Evolutionary conservation across 2,113 vertebrate genomes (phyloP), one percentile per base, ranked within the genome.

Genomic region (Gyps fulvus): DNA sequence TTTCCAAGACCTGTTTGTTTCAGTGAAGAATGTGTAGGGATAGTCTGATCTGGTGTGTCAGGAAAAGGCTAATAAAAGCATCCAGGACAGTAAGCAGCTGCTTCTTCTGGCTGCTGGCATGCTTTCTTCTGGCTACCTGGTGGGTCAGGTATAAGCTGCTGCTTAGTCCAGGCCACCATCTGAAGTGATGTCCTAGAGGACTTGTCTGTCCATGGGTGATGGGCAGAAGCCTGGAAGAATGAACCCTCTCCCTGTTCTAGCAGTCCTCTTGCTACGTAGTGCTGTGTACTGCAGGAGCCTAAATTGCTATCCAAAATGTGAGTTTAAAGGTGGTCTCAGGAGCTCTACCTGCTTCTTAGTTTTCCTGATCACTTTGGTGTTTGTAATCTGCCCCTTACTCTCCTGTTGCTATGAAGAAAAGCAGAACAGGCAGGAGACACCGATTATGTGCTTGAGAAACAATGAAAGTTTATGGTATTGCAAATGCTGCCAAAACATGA

Each of bases 401-500:
- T 84, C 36, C 45, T 72, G 25, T 93, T 80, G 70, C 69, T 85
- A 4, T 27, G 19, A 79, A 62, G 31, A 76, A 95, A 87, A 80
- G 57, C 65, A 83, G 82, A 94, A 55, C 23, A 67, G 74, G 21
- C 70, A 73, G 66, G 81, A 84, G 34, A 92, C 2, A 13, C 54
- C 4, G 7, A 50, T 91, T 79, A 69, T 2, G 9, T 61, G 58
- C 52, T 72, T 49, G 61, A 94, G 81, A 84, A 95, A 85, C 80
- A 97, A 54, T 95, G 79, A 76, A 95, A 83, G 61, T 66, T 87
- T 83, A 70, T 66, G 47, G 43, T 82, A 49, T 72, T 72, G 43
- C 49, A 95, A 94, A 85, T 85, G 81, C 65, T 95, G 91, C 77
- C 93, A 95, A 91, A 94, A 74, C 52, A 42, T 82, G 57, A 83